Evolutionary conservation across 2,888 invertebrate species (phyloP).

Genomic region (Perithous albicinctus): DNA sequence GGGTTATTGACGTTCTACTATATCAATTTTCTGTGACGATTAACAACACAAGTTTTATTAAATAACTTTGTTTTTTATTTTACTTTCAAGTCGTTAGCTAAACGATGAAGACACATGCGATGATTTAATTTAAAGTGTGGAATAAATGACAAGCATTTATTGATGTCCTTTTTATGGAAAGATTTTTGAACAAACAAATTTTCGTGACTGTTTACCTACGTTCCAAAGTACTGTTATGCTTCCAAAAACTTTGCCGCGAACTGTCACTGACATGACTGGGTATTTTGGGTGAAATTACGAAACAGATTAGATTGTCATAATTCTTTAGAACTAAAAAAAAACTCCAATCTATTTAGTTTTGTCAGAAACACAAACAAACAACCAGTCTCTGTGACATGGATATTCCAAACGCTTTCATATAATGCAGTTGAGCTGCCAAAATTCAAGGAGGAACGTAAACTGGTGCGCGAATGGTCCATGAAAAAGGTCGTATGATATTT

Average conservation of each 20-base stretch:
- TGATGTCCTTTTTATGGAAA: background rate
- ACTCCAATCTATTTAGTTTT: background rate
- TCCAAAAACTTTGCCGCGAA: background rate
- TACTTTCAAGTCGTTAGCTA: too few relatives aligned
- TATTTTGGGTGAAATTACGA: too few relatives aligned
- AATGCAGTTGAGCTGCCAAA: background rate
- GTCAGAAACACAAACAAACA: too few relatives aligned
- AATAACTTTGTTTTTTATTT: too few relatives aligned
- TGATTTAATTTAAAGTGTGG: too few relatives aligned
- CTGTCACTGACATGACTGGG: background rate
- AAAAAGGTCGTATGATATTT: background rate
- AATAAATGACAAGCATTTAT: too few relatives aligned
- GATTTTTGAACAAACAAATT: background rate
- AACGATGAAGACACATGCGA: too few relatives aligned
- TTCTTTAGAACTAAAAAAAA: too few relatives aligned
- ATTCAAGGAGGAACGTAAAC: background rate
- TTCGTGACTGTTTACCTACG: background rate
- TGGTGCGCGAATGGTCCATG: background rate
- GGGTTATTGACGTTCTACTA: too few relatives aligned
- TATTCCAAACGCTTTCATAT: background rate
- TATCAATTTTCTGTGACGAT: too few relatives aligned
- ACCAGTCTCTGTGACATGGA: background rate
- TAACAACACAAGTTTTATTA: too few relatives aligned
- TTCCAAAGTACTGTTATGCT: background rate
- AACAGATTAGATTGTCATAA: too few relatives aligned